A percentile compares a stretch with the other conserved stretches of the same genome.
These are phyloP conservation scores for Myotis yumanensis DNA, from an alignment of 2,113 vertebrate genomes.

Conservation along the genomic window DNA sequence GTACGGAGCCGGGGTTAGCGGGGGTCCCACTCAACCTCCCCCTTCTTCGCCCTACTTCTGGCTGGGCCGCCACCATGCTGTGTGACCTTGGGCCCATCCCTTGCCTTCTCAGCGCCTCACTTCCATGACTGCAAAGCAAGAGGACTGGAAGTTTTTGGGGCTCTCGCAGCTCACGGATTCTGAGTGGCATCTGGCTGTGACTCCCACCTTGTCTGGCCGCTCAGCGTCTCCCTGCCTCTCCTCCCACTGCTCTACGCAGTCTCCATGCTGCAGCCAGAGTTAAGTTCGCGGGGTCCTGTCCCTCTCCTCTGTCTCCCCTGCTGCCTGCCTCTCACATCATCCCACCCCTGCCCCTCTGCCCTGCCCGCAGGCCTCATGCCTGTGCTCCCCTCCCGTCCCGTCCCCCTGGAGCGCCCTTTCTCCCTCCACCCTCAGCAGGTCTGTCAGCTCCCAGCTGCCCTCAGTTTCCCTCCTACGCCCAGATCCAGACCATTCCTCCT, in stretches of 20 bases:
- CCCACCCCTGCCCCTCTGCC: neutral
- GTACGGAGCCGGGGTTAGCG: too few species aligned
- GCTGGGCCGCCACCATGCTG: neutral
- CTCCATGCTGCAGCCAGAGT: neutral
- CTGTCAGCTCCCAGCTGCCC: neutral
- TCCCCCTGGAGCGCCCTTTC: neutral
- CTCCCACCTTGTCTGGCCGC: neutral
- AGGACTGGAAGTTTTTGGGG: neutral
- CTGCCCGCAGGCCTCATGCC: accelerated
- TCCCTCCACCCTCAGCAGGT: neutral
- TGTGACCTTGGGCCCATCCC: neutral
- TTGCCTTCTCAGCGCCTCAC: neutral
- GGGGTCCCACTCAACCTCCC: neutral
- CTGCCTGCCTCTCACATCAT: neutral
- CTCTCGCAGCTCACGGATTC: neutral
- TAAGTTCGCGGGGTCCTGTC: accelerated
- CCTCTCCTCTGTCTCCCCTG: neutral
- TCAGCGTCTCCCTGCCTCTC: accelerated
- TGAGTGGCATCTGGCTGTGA: too few species aligned
- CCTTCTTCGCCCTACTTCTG: neutral
- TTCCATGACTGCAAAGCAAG: neutral
- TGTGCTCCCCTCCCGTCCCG: neutral
- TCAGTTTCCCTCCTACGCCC: neutral
- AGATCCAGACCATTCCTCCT: accelerated
- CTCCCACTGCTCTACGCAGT: neutral